Evolutionary conservation across 2,888 invertebrate genomes (phyloP), one percentile per base, ranked within the genome.

Genomic region (Tipula lateralis): DNA sequence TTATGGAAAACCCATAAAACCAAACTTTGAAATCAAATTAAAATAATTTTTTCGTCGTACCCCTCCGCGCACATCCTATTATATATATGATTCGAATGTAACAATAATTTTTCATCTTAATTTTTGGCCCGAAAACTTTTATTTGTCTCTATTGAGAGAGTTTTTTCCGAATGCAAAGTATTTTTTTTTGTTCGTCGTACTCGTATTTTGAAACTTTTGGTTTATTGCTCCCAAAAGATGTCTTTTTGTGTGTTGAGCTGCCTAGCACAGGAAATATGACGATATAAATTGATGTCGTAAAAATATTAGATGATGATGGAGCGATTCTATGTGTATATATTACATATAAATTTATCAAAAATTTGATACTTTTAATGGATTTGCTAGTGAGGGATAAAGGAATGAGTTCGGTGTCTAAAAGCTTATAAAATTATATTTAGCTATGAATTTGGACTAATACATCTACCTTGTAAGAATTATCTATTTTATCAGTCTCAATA

Each of bases 271-370:
- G 66, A 66, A 66, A 24, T 24, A 66, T 9, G 66, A 66, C 66
- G 66, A 66, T 66, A 66, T 66, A 66, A 66, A 66, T 66, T 66
- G 66, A 66, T 66, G 66, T 66, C 66, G 66, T 24, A 66, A 66
- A 24, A 66, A 66, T 24, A 24, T 66, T 66, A 66, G 66, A 66
- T 66, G 24, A 44, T 24, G 66, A 66, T 66, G 66, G 66, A 66
- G 66, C 19, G 7, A 9, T 9, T 66, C 19, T 16, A 4, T 16
- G 44, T 44, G 5, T 66, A 66, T n/a, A 44, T n/a, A 16, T 44
- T 13, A 9, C 12, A 66, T 24, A 24, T 66, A 66, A 19, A 24
- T 66, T 66, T 66, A 9, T 66, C 24, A 66, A 24, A 24, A 24
- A 24, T 66, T 66, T 19, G 66, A 66, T 66, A 66, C 66, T 66